Base-by-base conservation (phyloP, 2,113 vertebrate genomes). In the Cynopterus brachyotis region DNA sequence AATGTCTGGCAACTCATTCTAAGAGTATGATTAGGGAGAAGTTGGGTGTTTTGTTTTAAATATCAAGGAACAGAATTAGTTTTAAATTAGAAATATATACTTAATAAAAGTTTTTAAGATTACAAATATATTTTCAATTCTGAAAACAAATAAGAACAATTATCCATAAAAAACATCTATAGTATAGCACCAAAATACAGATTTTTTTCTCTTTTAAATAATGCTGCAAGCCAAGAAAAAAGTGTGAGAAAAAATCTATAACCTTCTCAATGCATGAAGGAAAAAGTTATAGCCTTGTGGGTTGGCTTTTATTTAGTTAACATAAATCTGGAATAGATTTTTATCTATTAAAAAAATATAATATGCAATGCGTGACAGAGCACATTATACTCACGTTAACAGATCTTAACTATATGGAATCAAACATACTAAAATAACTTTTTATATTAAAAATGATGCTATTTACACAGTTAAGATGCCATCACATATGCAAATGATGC, bases 321-420 rank as follows among this genome's bases (percentile, higher is more conserved):
- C 90, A 89, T 93, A 96, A 98, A 98, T 97, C 94, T 98, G 96
- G 96, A 94, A 97, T 89, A 95, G 32, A 40, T 98, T 98, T 98
- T 97, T 96, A 97, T 89, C 97, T 89, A 97, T 97, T 97, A 97
- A 97, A 93, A 91, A 97, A 35, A 75, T 86, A 97, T 32, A 96
- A 97, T 67, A 96, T 70, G 96, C 96, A 96, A 96, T 30, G 97
- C 96, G 96, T 98, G 97, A 97, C 97, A 95, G 96, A 96, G 4
- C 45, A 86, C 28, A 89, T 96, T 97, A 91, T 57, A 92, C 81
- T 97, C 96, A 98, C 40, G n/a, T 97, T 95, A 96, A 91, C 67
- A 94, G 97, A 97, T 91, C 26, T 9, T 50, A 98, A 78, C 75
- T 91, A 84, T 88, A 76, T 55, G 89, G 81, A 95, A 97, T 95